Evolutionary conservation across 2,888 invertebrate species (phyloP), one percentile per base, ranked within the genome.

Genomic region (Coremacera marginata): DNA sequence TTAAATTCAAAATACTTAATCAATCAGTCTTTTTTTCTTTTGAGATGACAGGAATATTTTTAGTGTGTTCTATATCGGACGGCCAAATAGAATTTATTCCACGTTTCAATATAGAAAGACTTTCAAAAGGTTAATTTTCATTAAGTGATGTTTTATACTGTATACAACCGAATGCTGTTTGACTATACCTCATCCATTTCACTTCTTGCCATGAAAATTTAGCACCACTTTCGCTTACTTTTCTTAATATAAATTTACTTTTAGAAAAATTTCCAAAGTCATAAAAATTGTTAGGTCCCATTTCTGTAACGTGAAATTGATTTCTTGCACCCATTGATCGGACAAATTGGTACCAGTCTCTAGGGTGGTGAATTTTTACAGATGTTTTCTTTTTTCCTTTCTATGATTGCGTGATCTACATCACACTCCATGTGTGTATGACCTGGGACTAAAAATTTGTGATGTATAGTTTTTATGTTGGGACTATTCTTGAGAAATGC

Each of bases 351-450:
- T 60, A 70, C 75, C 77, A 77, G 34, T 77, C 65, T n/a, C 62
- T 60, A 60, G 77, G 52, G 25, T 78, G 75, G 55, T 78, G 70
- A 22, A 78, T 68, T 75, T 75, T 57, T 49, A 68, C 51, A 3
- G n/a, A 51, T 5, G 14, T 51, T 51, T n/a, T 51, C n/a, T 51
- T 16, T 51, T 51, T 51, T 51, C 7, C n/a, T 51, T 8, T 16
- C 31, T 31, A 31, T 31, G 31, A 31, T 5, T 31, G 31, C 31
- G n/a, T 51, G 51, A n/a, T 51, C 51, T n/a, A 51, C 51, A 51
- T 51, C 51, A n/a, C 51, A 51, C n/a, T 51, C 51, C 51, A 51
- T 51, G 51, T 51, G 51, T n/a, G 51, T 51, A 7, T 51, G 4
- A 5, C 51, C 51, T 51, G 51, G 19, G 3, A 22, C 31, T 31